A percentile compares a stretch with the other conserved stretches of the same genome.
phyloP scores from a whole-genome alignment of 2,113 vertebrate species.

The Aptenodytes patagonicus region DNA sequence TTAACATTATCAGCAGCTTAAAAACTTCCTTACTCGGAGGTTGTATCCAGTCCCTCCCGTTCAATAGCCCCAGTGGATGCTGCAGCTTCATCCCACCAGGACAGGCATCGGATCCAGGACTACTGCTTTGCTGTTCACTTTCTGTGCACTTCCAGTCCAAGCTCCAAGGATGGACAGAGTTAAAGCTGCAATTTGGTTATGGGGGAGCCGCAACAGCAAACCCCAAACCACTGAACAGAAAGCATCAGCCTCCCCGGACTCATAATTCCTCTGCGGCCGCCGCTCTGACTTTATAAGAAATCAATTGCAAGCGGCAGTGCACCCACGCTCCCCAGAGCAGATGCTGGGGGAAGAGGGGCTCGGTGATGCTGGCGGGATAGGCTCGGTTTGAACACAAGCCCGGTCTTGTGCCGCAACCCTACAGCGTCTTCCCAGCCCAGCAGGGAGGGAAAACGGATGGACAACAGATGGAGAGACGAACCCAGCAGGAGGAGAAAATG shows the following conservation, averaged over 20 bases:
- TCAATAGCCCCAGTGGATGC: background rate
- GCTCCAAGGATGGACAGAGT: background rate
- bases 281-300: background rate
- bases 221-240: background rate
- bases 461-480: background rate
- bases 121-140: background rate
- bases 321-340: background rate
- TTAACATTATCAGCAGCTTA: background rate
- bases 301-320: background rate
- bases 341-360: background rate
- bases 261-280: background rate
- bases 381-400: background rate
- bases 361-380: background rate
- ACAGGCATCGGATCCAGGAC: accelerated
- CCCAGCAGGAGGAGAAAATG: background rate
- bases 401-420: background rate
- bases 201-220: background rate
- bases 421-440: accelerated
- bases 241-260: background rate
- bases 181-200: background rate
- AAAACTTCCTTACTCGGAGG: background rate
- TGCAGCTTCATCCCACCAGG: background rate
- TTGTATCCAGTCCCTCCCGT: background rate
- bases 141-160: background rate
- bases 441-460: background rate